These are phyloP conservation scores for Xylota segnis DNA, from an alignment of 2,888 invertebrate genomes.

Conservation along the genomic window DNA sequence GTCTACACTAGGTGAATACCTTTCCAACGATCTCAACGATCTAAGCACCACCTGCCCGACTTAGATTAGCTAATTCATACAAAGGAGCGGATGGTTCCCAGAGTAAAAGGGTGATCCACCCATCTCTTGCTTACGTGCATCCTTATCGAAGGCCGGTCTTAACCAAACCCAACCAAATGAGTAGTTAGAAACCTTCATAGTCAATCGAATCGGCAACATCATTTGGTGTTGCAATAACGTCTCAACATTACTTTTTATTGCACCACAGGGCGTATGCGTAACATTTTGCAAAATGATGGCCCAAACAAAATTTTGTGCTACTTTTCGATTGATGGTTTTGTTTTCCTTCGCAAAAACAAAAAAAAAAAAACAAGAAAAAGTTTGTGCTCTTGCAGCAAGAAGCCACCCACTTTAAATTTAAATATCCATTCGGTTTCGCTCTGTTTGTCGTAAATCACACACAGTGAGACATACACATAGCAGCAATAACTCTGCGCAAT, in stretches of 20 bases:
- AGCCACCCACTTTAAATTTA: slow-evolving; percentile 55
- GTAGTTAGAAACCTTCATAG: too few relatives aligned
- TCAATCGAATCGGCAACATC: too few relatives aligned
- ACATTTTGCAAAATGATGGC: background rate
- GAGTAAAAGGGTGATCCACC: too few relatives aligned
- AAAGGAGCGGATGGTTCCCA: too few relatives aligned
- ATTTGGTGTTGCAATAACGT: background rate
- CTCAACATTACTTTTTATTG: background rate
- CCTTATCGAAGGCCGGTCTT: too few relatives aligned
- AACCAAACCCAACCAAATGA: too few relatives aligned
- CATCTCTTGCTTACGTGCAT: too few relatives aligned
- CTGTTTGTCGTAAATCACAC: slow-evolving; percentile 71
- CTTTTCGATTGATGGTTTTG: slow-evolving; percentile 1
- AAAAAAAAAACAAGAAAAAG: background rate
- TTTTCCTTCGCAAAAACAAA: background rate
- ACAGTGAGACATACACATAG: slow-evolving; percentile 13
- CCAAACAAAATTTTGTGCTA: background rate
- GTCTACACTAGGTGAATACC: too few relatives aligned
- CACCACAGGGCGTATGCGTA: slow-evolving; percentile 2
- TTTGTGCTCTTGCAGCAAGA: slow-evolving; percentile 1
- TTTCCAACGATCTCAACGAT: too few relatives aligned
- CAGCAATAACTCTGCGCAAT: slow-evolving; percentile 15
- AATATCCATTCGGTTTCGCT: slow-evolving; percentile 67
- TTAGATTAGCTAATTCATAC: too few relatives aligned
- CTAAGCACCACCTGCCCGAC: too few relatives aligned